phyloP scores from a whole-genome alignment of 2,797 vertebrate species.

The Prionace glauca region DNA sequence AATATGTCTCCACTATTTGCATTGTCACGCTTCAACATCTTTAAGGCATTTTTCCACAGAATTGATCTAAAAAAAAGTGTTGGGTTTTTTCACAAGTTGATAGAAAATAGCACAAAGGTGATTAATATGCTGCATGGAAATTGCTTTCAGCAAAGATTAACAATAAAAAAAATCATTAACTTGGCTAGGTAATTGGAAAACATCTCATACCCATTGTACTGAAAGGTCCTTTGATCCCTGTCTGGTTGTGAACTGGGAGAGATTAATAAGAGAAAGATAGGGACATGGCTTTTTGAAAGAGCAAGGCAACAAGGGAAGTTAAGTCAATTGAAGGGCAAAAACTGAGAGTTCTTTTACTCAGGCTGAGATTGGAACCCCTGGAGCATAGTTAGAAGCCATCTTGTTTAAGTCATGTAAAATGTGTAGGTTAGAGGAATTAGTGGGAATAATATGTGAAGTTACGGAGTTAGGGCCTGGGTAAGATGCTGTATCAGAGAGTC shows the following conservation, averaged over 20 bases:
- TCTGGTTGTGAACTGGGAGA: background rate
- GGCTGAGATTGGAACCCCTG: background rate
- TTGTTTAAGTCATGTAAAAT: background rate
- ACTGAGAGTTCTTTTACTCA: background rate
- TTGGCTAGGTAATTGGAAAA: conserved; percentile 27
- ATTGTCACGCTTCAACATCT: background rate
- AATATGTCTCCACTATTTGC: background rate
- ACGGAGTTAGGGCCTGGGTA: too few species aligned
- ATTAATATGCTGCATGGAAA: conserved; percentile 23
- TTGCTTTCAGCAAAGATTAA: conserved; percentile 24
- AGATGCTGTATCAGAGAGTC: too few species aligned
- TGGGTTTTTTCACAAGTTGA: background rate
- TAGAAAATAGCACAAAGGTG: background rate
- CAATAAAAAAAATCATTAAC: conserved; percentile 25
- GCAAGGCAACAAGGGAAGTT: background rate
- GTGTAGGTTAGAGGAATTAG: too few species aligned
- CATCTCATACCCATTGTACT: background rate
- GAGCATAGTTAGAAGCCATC: background rate
- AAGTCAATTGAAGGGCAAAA: background rate
- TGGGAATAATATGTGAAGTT: too few species aligned
- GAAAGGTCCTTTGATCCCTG: conserved; percentile 26
- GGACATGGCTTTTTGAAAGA: background rate
- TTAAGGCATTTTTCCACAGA: background rate
- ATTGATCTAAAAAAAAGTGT: background rate
- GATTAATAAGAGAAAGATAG: background rate